These are phyloP conservation scores for Tortricodes alternella DNA, from an alignment of 2,888 invertebrate species.

Conservation along the genomic window DNA sequence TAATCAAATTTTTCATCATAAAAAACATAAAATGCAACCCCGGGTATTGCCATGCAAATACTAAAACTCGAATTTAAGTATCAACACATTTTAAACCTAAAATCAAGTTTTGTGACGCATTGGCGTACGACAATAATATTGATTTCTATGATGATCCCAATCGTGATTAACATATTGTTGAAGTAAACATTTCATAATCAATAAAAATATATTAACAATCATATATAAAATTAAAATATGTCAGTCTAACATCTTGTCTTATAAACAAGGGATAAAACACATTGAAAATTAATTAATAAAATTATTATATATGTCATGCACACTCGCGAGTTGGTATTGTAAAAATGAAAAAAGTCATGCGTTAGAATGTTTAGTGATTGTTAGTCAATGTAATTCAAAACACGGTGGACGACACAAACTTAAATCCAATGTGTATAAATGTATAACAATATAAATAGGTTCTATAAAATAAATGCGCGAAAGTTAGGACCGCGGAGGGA, in stretches of 20 bases:
- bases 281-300: slow-evolving; percentile 45
- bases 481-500: slow-evolving; percentile 61
- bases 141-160: slow-evolving; percentile 37
- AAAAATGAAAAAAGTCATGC: slow-evolving; percentile 73
- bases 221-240: slow-evolving; percentile 59
- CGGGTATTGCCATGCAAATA: slow-evolving; percentile 77
- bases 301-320: slow-evolving; percentile 63
- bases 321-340: slow-evolving; percentile 74
- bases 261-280: slow-evolving; percentile 37
- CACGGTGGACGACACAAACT: slow-evolving; percentile 35
- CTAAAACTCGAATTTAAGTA: slow-evolving; percentile 76
- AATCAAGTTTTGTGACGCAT: slow-evolving; percentile 75
- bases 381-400: slow-evolving; percentile 79
- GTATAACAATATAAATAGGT: slow-evolving; percentile 16
- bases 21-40: slow-evolving; percentile 77
- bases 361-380: slow-evolving; percentile 76
- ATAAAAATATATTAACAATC: slow-evolving; percentile 44
- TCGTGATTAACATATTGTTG: slow-evolving; percentile 63
- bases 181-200: slow-evolving; percentile 71
- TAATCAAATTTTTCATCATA: slow-evolving; percentile 76
- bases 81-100: slow-evolving; percentile 56
- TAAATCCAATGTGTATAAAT: slow-evolving; percentile 25
- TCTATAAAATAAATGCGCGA: slow-evolving; percentile 45
- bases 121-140: slow-evolving; percentile 60
- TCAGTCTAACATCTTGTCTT: slow-evolving; percentile 62